Evolutionary conservation across 2,113 vertebrate genomes (phyloP).

Genomic region (Uropsilus gracilis): DNA sequence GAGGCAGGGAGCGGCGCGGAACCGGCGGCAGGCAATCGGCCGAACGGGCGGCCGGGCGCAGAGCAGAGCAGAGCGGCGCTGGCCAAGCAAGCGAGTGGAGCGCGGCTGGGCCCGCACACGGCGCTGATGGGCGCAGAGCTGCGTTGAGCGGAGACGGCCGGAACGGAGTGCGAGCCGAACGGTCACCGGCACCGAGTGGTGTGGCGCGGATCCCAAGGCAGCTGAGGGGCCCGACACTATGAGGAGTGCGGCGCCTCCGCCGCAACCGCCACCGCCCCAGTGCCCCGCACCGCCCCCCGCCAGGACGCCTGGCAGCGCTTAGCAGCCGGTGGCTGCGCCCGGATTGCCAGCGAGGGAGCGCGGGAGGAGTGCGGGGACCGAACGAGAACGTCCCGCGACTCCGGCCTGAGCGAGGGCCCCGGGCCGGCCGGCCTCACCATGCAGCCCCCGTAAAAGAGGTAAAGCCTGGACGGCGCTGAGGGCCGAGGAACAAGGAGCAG

Average conservation of each 20-base stretch:
- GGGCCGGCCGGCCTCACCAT: conserved; percentile 67
- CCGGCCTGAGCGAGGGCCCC: conserved; percentile 52
- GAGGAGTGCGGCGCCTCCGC: conserved; percentile 73
- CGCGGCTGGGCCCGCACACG: conserved; percentile 67
- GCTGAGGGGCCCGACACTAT: conserved; percentile 71
- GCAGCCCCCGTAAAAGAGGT: conserved; percentile 81
- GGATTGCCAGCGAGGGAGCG: conserved; percentile 48
- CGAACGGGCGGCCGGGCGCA: conserved; percentile 3
- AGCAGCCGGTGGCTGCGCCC: conserved; percentile 69
- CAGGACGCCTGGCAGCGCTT: conserved; percentile 68
- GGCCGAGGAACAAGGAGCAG: conserved; percentile 52
- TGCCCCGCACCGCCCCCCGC: conserved; percentile 72
- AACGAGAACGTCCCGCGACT: conserved; percentile 67
- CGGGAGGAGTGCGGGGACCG: conserved; percentile 56
- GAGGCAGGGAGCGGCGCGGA: conserved; percentile 58
- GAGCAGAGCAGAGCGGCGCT: conserved; percentile 34
- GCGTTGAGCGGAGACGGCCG: conserved; percentile 67
- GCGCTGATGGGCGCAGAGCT: conserved; percentile 73
- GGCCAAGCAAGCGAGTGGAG: neutral
- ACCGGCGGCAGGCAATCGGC: conserved; percentile 61
- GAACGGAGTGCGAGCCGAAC: conserved; percentile 50
- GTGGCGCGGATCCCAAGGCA: conserved; percentile 49
- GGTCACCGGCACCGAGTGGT: conserved; percentile 32
- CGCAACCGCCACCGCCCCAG: conserved; percentile 69
- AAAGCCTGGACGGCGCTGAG: conserved; percentile 80